A percentile compares a stretch with the other conserved stretches of the same genome.
Conservation (phyloP, 1,140 invertebrate genomes). For the Palaemon carinicauda region DNA sequence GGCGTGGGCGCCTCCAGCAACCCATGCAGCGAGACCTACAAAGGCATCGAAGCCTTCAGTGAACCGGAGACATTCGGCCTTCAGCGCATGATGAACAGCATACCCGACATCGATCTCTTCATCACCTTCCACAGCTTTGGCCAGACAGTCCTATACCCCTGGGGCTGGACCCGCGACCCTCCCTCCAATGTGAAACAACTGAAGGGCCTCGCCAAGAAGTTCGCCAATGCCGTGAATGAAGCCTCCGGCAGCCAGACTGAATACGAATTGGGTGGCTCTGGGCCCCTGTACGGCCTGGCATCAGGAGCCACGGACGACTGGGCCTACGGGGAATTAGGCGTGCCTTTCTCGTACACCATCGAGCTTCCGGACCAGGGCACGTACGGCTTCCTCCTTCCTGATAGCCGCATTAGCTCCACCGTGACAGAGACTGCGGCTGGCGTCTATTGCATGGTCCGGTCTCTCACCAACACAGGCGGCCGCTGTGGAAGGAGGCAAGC, state of each 20-base stretch:
- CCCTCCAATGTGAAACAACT: constrained; percentile 35
- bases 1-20: constrained; percentile 74
- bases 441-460: constrained; percentile 51
- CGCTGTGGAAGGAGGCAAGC: constrained; percentile 15
- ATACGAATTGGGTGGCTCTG: constrained; percentile 50
- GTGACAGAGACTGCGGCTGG: constrained; percentile 79
- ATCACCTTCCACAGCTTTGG: constrained; percentile 89
- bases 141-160: constrained; percentile 86
- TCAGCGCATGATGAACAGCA: constrained; percentile 57
- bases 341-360: constrained; percentile 89
- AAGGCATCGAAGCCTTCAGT: constrained; percentile 67
- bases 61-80: constrained; percentile 64
- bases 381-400: constrained; percentile 80
- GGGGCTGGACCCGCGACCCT: constrained; percentile 75
- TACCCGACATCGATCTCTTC: constrained; percentile 73
- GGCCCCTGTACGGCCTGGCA: constrained; percentile 60
- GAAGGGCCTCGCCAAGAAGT: constrained; percentile 35
- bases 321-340: constrained; percentile 73
- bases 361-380: constrained; percentile 79
- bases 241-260: constrained; percentile 17
- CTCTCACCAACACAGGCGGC: constrained; percentile 38
- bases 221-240: constrained; percentile 42
- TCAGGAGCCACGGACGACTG: constrained; percentile 68
- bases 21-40: constrained; percentile 68
- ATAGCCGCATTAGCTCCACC: constrained; percentile 74